Base-by-base conservation (phyloP, 92 coral and sea anemone genomes). In the Paramuricea clavata region DNA sequence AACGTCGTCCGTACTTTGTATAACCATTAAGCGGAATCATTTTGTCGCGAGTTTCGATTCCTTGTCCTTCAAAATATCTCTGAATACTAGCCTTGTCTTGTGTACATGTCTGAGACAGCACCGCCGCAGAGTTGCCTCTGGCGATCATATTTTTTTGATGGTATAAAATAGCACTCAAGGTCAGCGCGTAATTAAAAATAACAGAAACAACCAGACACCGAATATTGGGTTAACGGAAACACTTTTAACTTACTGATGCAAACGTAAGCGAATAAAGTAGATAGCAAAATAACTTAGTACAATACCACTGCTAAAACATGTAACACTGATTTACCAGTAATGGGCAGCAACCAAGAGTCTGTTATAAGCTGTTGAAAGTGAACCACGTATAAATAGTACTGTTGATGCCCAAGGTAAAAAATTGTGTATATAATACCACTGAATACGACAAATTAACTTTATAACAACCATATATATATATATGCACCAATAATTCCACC, bases 21-120 rank as follows among this genome's bases (percentile, higher is more conserved):
- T 50, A 76, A 31, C 61, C 47, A 16, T 59, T 61, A 10, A 79
- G 84, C 84, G 84, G 84, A 79, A 79, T 60, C 84, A 79, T 79
- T 25, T 60, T 65, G n/a, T 79, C 84, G 84, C 22, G 19, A 25
- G 3, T 44, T 61, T 59, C 22, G 74, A 60, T 79, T 57, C 73
- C 35, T 79, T 79, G 84, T 79, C 84, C 52, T 9, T 27, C 22
- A 3, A 79, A 44, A 32, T 36, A 41, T 56, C 23, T 32, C 31
- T 79, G 84, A 9, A 56, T 21, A n/a, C 56, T 15, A n/a, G 23
- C 23, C 25, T 5, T 8, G 17, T 76, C 41, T 76, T 10, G 26
- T 7, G 43, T 25, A 19, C 34, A 5, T 59, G 39, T 65, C 19
- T 33, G 35, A 11, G 41, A 65, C 9, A 28, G 39, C 19, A 65